Conservation (phyloP, 2,113 vertebrate genomes). For the Lepidothrix coronata region DNA sequence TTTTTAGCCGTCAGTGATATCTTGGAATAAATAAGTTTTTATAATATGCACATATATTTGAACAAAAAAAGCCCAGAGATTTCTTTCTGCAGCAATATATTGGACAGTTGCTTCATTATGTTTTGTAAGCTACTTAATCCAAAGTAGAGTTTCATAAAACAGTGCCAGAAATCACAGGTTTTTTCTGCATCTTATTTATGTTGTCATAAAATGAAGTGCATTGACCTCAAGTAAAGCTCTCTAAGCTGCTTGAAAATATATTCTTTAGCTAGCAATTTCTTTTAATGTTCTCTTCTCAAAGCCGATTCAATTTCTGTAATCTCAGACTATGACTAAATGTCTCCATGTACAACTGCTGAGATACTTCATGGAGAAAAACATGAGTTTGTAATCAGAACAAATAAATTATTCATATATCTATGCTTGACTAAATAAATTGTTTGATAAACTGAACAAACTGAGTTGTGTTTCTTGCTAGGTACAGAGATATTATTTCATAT, state of each 20-base stretch:
- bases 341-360: neutral
- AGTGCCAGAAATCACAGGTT: neutral
- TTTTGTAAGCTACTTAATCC: neutral
- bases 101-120: neutral
- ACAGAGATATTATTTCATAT: constrained; percentile 7
- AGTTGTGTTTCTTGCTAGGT: neutral
- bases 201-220: constrained; percentile 20
- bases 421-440: constrained; percentile 48
- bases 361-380: constrained; percentile 43
- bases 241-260: neutral
- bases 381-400: constrained; percentile 37
- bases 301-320: constrained; percentile 24
- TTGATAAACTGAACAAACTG: constrained; percentile 23
- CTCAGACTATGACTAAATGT: neutral
- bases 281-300: constrained; percentile 20
- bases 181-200: neutral
- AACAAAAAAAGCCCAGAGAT: neutral
- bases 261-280: constrained; percentile 27
- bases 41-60: neutral
- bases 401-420: neutral
- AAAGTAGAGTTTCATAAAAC: constrained; percentile 5
- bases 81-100: neutral
- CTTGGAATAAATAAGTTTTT: neutral
- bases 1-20: neutral
- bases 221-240: neutral